Conservation (phyloP, 35 echinoderm and acorn worm genomes). For the Chiridota heheva region DNA sequence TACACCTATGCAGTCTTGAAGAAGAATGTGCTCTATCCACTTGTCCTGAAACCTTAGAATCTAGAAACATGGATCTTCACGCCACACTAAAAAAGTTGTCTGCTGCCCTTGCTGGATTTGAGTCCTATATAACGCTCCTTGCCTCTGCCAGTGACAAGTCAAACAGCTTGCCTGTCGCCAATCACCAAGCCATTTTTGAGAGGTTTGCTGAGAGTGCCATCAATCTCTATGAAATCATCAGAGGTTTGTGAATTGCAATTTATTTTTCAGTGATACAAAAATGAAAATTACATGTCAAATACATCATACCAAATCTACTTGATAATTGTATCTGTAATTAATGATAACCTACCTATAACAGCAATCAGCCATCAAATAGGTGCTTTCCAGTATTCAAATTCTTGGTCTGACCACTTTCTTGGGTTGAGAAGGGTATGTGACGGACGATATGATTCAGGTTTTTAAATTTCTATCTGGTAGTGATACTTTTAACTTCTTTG, state of each 20-base stretch:
- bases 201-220: constrained; percentile 67
- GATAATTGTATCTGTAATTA: too few relatives aligned
- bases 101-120: constrained; percentile 68
- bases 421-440: too few relatives aligned
- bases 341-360: too few relatives aligned
- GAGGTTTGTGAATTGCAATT: too few relatives aligned
- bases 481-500: too few relatives aligned
- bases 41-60: constrained; percentile 91
- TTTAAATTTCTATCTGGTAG: too few relatives aligned
- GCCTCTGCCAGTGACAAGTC: constrained; percentile 84
- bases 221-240: constrained; percentile 71
- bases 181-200: constrained; percentile 79
- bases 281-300: background rate
- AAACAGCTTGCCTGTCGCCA: constrained; percentile 68
- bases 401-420: too few relatives aligned
- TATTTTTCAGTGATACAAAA: background rate
- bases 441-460: too few relatives aligned
- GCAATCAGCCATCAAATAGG: too few relatives aligned
- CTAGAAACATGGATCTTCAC: constrained; percentile 96
- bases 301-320: too few relatives aligned
- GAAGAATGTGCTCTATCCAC: constrained; percentile 90
- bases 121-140: constrained; percentile 76
- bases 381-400: too few relatives aligned
- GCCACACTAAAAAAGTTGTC: constrained; percentile 69
- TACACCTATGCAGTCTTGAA: constrained; percentile 93